Base-by-base conservation (phyloP, 2,113 vertebrate species). In the Hylia prasina region DNA sequence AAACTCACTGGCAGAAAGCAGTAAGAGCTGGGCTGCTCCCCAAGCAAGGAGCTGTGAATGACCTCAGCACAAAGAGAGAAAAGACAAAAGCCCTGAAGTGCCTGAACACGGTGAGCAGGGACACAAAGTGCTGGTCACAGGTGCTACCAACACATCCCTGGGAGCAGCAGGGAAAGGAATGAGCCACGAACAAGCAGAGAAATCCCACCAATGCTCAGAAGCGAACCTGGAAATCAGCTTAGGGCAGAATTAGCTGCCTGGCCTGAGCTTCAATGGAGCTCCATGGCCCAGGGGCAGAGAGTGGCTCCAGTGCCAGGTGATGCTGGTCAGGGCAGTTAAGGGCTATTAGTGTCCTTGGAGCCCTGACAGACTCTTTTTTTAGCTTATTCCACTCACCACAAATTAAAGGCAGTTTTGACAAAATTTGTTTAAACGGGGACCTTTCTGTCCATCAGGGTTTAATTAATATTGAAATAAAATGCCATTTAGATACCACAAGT, bases 241-340 rank as follows among this genome's bases (percentile, higher is more conserved):
- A 8, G 0, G 0, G 0, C 6, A 69, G 1, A 2, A 24, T 0
- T 2, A 71, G 1, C 0, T 28, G 0, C 10, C 15, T 2, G 3
- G 15, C 2, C 63, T 31, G 39, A 56, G 25, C 13, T 93, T 31
- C 42, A 72, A 70, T 6, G 5, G 19, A 80, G 35, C 39, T 37
- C 20, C 15, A 23, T 0, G 31, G 15, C 9, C 6, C 27, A 11
- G 3, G 27, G 15, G 37, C 14, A 63, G 53, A 23, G 19, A 4
- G 7, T 15, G 51, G 19, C 21, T 17, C 1, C 7, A 18, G 20
- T 8, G n/a, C 22, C 63, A 80, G 13, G 18, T 65, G 44, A 64
- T 72, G 54, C 53, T 60, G 3, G 0, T 39, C 27, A 53, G 40
- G 20, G 10, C 5, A 83, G 7, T 65, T 72, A 73, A 35, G 6